phyloP scores from a whole-genome alignment of 2,888 invertebrate genomes.

The Oscheius myriophilus region DNA sequence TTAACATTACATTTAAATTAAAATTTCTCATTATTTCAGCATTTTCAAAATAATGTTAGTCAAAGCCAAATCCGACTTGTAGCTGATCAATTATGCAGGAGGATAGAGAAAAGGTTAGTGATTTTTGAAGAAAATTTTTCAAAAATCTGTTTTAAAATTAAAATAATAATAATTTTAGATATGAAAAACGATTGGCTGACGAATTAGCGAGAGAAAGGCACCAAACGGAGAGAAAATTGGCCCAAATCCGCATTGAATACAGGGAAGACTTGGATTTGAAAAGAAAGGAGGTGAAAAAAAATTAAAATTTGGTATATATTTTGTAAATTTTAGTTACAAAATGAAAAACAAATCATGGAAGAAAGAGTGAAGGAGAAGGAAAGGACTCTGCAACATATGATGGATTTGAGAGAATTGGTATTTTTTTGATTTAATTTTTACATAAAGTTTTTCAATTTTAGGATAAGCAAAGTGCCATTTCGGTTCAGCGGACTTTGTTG shows the following conservation, averaged over 20 bases:
- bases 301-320: not conserved
- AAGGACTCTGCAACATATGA: slow-evolving; percentile 19
- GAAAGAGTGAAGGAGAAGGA: slow-evolving; percentile 25
- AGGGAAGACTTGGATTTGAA: slow-evolving; percentile 23
- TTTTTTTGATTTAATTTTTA: not conserved
- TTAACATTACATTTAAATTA: not conserved
- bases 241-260: slow-evolving; percentile 23
- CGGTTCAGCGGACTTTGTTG: slow-evolving; percentile 21
- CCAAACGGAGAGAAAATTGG: slow-evolving; percentile 10
- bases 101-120: slow-evolving; percentile 29
- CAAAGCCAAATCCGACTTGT: slow-evolving; percentile 24
- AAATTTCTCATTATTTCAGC: not conserved
- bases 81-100: slow-evolving; percentile 25
- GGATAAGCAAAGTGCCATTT: slow-evolving; percentile 14
- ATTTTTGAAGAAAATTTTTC: not conserved
- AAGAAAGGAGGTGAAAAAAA: slow-evolving; percentile 9
- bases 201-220: slow-evolving; percentile 23
- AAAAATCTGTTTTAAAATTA: not conserved
- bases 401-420: slow-evolving; percentile 25
- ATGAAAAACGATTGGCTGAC: slow-evolving; percentile 17
- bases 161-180: slow-evolving; percentile 3
- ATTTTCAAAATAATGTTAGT: slow-evolving; percentile 4
- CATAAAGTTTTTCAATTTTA: not conserved
- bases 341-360: slow-evolving; percentile 12
- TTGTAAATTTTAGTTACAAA: not conserved